Evolutionary conservation across 2,888 invertebrate genomes (phyloP), one percentile per base, ranked within the genome.

Genomic region (Cabera pusaria): DNA sequence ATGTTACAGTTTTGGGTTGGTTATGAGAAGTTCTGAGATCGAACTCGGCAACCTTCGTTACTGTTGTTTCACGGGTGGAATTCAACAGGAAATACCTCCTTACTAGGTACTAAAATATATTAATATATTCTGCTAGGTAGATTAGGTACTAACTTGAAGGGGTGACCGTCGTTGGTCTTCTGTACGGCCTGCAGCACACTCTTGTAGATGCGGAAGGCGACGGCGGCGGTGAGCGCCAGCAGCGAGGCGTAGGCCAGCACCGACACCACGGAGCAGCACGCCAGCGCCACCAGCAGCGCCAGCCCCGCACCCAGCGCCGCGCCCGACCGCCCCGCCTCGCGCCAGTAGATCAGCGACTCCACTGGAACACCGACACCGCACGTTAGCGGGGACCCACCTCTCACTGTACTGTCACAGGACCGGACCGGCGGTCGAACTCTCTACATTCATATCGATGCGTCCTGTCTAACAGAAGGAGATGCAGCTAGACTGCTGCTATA

Each of bases 331-430:
- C 95, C 96, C 61, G 97, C 95, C 90, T 97, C 96, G 59, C 98
- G 94, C 99, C 99, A 99, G 91, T 99, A 98, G 83, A 99, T 95
- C 84, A 99, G 92, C 73, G 97, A 96, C 88, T 97, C 95, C 93
- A 97, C 97, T 97, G 91, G 4, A 93, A 92, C 35, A 42, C 26
- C 32, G 34, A 14, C 8, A 14, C 10, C 6, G 6, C 22, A 6
- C 10, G 10, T 21, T 5, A 21, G 5, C 7, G n/a, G n/a, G 7
- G 6, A 5, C 6, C 8, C 17, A 1, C n/a, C n/a, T n/a, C 14
- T 14, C 3, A 2, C 14, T 14, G 14, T 4, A 14, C 14, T 4
- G 14, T 3, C 14, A 14, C 14, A 2, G 3, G 14, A 14, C 14
- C 14, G 3, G 14, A 14, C 14, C 2, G 3, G 14, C 14, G 14